Evolutionary conservation across 2,888 invertebrate genomes (phyloP).

Genomic region (Sisyra terminalis): DNA sequence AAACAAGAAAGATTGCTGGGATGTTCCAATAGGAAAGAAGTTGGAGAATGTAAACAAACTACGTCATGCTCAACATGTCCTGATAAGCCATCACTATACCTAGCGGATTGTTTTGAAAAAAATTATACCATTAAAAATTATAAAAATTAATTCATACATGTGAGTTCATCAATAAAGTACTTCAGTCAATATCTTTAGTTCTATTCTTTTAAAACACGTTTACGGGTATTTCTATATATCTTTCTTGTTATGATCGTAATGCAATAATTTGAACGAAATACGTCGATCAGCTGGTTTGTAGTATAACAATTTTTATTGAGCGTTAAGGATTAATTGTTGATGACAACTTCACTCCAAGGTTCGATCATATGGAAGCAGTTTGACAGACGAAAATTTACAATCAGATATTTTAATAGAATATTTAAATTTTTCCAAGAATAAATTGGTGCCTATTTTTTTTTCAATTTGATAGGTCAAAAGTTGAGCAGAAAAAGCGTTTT

Average conservation of each 20-base stretch:
- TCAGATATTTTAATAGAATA: no score
- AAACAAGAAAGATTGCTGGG: neutral
- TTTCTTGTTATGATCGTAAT: neutral
- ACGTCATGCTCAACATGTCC: neutral
- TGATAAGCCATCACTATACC: neutral
- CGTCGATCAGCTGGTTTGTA: neutral
- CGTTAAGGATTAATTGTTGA: neutral
- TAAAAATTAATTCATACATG: neutral
- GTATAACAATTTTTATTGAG: neutral
- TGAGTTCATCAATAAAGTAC: neutral
- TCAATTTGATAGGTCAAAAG: no score
- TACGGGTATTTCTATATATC: neutral
- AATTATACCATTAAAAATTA: neutral
- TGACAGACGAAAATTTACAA: no score
- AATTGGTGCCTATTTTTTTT: no score
- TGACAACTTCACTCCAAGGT: no score
- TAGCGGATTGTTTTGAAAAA: neutral
- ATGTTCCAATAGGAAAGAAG: neutral
- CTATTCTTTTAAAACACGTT: neutral
- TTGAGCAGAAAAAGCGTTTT: no score
- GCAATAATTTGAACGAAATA: neutral
- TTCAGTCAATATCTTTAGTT: neutral
- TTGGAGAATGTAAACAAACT: neutral
- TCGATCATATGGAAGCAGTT: no score
- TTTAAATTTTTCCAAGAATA: no score